Evolutionary conservation across 2,113 vertebrate species (phyloP).

Genomic region (Callospermophilus lateralis): DNA sequence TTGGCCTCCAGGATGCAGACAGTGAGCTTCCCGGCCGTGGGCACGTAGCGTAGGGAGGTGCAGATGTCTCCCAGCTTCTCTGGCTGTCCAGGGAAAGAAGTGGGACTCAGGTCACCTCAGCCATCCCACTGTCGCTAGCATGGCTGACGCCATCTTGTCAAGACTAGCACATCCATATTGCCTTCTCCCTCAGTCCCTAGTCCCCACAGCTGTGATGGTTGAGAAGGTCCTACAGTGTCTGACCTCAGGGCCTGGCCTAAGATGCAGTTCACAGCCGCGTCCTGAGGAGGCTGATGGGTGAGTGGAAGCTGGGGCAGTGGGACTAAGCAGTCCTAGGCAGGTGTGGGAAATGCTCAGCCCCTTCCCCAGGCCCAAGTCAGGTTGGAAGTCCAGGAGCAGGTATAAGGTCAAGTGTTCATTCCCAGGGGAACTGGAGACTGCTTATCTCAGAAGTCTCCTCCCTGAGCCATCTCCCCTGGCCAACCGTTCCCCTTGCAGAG

Average conservation of each 20-base stretch:
- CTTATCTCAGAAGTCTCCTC: rapidly evolving
- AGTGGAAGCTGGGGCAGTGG: too few relatives aligned
- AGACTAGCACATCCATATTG: background rate
- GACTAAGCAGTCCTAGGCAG: background rate
- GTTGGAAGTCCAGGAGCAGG: too few relatives aligned
- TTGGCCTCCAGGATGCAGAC: slow-evolving; percentile 99
- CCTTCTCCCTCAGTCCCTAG: background rate
- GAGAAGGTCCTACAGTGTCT: background rate
- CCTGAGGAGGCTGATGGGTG: background rate
- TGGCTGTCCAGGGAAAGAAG: slow-evolving; percentile 87
- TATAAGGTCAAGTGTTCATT: rapidly evolving
- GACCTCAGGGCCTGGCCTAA: too few relatives aligned
- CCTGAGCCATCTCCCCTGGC: background rate
- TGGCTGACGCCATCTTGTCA: background rate
- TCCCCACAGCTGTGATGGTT: background rate
- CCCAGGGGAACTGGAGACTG: rapidly evolving
- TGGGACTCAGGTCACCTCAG: background rate
- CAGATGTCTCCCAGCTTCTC: slow-evolving; percentile 99
- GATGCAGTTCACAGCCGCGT: background rate
- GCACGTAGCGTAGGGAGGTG: slow-evolving; percentile 97
- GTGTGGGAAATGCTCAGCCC: rapidly evolving
- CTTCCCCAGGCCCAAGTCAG: background rate
- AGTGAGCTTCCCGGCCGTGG: slow-evolving; percentile 97
- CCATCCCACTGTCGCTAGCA: background rate
- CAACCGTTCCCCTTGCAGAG: too few relatives aligned